These are phyloP conservation scores for Epinotia bilunana DNA, from an alignment of 2,888 invertebrate genomes.

Conservation along the genomic window DNA sequence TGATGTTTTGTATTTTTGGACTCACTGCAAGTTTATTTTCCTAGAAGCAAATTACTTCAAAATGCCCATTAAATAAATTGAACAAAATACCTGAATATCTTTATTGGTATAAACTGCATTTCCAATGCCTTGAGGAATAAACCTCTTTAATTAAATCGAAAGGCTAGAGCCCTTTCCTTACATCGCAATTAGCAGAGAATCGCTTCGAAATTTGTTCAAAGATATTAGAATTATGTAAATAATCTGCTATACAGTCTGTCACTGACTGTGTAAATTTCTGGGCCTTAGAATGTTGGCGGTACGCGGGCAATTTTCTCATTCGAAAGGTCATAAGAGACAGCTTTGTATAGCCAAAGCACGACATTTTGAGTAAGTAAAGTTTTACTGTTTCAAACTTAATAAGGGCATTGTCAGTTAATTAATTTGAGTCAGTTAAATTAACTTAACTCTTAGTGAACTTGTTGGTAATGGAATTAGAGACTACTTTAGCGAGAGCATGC, in stretches of 20 bases:
- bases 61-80: no score
- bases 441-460: slow-evolving; percentile 11
- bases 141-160: background rate
- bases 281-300: background rate
- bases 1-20: no score
- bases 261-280: no score
- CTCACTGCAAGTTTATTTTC: no score
- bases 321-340: background rate
- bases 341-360: background rate
- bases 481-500: background rate
- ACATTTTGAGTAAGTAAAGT: background rate
- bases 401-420: slow-evolving; percentile 32
- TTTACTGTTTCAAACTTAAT: slow-evolving; percentile 22
- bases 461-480: background rate
- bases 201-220: slow-evolving; percentile 19
- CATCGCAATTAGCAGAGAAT: slow-evolving; percentile 16
- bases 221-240: slow-evolving; percentile 31
- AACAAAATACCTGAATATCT: no score
- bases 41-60: no score
- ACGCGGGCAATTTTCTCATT: background rate
- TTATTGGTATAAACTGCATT: background rate
- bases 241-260: slow-evolving; percentile 16
- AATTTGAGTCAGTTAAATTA: slow-evolving; percentile 16
- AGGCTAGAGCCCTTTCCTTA: background rate
- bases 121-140: background rate